A percentile compares a stretch with the other conserved stretches of the same genome.
These are phyloP conservation scores for Erinaceus europaeus DNA, from an alignment of 2,113 vertebrate species.

Conservation along the genomic window DNA sequence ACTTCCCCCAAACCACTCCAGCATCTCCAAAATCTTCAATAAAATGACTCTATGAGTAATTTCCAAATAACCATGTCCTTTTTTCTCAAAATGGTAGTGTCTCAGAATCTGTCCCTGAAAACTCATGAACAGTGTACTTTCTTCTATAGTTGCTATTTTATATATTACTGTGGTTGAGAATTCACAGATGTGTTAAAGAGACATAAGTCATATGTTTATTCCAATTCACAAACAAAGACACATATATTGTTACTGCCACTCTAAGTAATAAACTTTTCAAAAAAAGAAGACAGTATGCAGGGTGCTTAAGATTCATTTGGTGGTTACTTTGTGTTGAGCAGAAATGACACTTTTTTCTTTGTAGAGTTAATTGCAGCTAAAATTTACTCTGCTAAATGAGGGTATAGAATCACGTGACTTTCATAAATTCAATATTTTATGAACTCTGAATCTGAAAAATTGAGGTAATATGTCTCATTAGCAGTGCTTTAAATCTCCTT, in stretches of 20 bases:
- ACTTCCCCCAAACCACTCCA: no score
- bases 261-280: not conserved
- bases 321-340: no score
- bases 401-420: not conserved
- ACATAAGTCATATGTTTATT: not conserved
- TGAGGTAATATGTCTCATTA: not conserved
- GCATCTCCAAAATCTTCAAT: no score
- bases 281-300: not conserved
- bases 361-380: not conserved
- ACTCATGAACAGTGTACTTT: not conserved
- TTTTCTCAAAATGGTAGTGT: not conserved
- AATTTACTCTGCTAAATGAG: not conserved
- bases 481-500: not conserved
- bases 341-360: not conserved
- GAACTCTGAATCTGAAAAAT: not conserved
- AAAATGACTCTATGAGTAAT: no score
- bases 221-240: no score
- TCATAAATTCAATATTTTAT: not conserved
- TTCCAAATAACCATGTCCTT: not conserved
- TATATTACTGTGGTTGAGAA: accelerated
- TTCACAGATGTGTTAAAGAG: accelerated
- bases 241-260: not conserved
- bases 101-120: not conserved
- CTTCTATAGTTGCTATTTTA: accelerated
- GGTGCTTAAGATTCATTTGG: not conserved